These are phyloP conservation scores for Cochlearius cochlearius DNA, from an alignment of 2,113 vertebrate genomes.

Conservation along the genomic window DNA sequence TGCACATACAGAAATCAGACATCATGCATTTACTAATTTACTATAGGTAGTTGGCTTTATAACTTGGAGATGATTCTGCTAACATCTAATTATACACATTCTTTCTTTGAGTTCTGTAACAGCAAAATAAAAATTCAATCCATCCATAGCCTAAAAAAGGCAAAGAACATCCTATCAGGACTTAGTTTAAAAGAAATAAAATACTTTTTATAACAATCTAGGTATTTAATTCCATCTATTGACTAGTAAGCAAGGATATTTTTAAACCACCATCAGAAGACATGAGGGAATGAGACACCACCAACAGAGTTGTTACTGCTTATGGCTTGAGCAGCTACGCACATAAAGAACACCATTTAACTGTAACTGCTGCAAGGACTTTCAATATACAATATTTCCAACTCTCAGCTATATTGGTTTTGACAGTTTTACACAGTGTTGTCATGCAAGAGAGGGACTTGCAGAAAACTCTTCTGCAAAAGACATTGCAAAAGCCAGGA, in stretches of 20 bases:
- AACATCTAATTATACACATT: background rate
- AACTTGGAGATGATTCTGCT: background rate
- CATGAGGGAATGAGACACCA: background rate
- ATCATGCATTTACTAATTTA: background rate
- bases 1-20: background rate
- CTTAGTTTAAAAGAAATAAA: background rate
- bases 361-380: background rate
- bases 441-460: background rate
- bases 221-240: background rate
- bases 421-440: background rate
- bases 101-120: accelerated
- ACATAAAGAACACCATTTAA: background rate
- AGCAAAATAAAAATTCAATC: background rate
- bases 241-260: background rate
- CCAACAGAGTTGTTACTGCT: background rate
- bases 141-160: background rate
- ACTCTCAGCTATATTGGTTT: background rate
- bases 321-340: accelerated
- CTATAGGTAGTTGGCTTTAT: background rate
- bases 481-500: background rate
- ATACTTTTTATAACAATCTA: background rate
- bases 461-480: background rate
- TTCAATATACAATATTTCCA: background rate
- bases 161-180: background rate
- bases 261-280: background rate